Base-by-base conservation (phyloP, 2,888 invertebrate genomes). In the Ceriagrion tenellum region DNA sequence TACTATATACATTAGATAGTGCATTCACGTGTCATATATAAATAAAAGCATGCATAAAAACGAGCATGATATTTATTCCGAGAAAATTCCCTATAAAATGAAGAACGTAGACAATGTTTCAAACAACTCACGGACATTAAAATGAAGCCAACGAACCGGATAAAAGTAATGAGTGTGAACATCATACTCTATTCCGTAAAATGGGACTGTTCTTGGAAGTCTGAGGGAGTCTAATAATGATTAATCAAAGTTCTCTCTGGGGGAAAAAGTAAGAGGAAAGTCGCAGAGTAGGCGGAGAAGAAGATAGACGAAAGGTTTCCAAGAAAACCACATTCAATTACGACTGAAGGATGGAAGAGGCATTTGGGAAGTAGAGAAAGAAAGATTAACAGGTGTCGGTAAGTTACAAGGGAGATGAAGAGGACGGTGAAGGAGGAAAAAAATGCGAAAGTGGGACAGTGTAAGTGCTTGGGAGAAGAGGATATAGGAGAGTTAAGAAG, bases 261-360 rank as follows among this genome's bases (percentile, higher is more conserved):
- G 40, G 23, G 40, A 88, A 88, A 30, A 47, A 55, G 40, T 12
- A 23, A 63, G 63, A 91, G 26, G 63, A 91, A 40, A 40, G 91
- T 56, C 20, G 10, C 10, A 63, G 56, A 55, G 16, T 20, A 59
- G 59, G 26, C n/a, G 26, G 40, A 40, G 69, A 91, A 63, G 63
- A 40, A 91, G 63, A 20, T 40, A 91, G 30, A 63, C 10, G 63
- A 13, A 40, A 40, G 20, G 56, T 59, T 63, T 63, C 63, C 35
- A 26, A 91, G 91, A 20, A 69, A 91, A 91, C 91, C 91, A 40
- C 63, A 91, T 91, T 91, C 91, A 91, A 91, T 91, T 91, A 91
- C 91, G 63, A 40, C 63, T 40, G 91, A 63, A 63, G 35, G 59
- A 91, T 91, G 91, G 59, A 69, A 69, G 69, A 69, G n/a, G 69